Conservation (phyloP, 2,888 invertebrate species). For the Rhamnusium bicolor region DNA sequence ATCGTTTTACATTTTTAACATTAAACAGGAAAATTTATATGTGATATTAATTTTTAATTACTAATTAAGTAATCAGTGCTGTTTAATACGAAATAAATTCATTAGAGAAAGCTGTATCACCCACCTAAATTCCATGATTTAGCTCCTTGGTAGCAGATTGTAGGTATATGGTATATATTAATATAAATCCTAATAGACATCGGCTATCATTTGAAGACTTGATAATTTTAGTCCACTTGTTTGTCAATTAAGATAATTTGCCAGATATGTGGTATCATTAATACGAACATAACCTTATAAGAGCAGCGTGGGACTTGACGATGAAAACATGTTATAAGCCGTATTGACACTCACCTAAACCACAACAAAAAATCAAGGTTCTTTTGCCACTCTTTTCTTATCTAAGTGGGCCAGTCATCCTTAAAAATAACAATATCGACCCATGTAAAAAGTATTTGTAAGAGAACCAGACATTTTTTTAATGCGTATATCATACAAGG, state of each 20-base stretch:
- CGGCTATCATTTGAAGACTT: conserved; percentile 11
- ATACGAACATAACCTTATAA: conserved; percentile 31
- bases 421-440: conserved; percentile 2
- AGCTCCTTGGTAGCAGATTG: conserved; percentile 15
- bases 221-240: conserved; percentile 30
- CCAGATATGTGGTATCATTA: conserved; percentile 35
- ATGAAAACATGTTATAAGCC: conserved; percentile 27
- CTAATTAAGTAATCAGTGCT: conserved; percentile 18
- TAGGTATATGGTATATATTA: conserved; percentile 21
- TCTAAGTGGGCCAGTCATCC: conserved; percentile 16
- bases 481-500: neutral
- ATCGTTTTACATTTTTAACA: neutral
- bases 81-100: conserved; percentile 3
- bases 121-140: conserved; percentile 12
- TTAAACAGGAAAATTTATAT: neutral
- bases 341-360: conserved; percentile 20
- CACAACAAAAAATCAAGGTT: conserved; percentile 14
- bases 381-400: conserved; percentile 22
- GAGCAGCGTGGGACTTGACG: conserved; percentile 28
- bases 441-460: neutral
- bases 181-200: conserved; percentile 29
- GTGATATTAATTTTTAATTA: conserved; percentile 14
- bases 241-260: conserved; percentile 36
- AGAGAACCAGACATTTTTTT: neutral
- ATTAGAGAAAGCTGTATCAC: conserved; percentile 19